Percentiles rank a stretch among this genome's conserved stretches.
Evolutionary conservation across 2,113 vertebrate species (phyloP).

Genomic region (Coracopsis vasa): DNA sequence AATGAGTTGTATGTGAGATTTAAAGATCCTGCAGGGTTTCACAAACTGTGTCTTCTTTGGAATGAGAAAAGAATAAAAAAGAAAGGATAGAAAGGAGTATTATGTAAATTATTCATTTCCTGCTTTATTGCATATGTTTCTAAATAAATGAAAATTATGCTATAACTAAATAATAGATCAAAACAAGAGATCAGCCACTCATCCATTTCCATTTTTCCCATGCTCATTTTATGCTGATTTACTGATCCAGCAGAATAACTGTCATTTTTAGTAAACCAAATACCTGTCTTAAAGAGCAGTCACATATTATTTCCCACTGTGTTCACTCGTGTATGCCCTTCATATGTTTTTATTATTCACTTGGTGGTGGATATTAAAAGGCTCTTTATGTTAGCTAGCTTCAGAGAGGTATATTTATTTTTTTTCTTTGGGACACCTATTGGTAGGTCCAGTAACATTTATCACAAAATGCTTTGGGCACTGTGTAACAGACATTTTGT

Average conservation of each 20-base stretch:
- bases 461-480: neutral
- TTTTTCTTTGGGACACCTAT: neutral
- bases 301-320: neutral
- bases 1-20: neutral
- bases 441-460: neutral
- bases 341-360: neutral
- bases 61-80: neutral
- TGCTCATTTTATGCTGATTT: conserved; percentile 22
- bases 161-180: neutral
- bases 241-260: neutral
- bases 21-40: neutral
- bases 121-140: neutral
- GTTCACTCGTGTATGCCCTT: neutral
- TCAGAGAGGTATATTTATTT: neutral
- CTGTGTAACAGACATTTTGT: neutral
- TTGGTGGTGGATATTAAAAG: neutral
- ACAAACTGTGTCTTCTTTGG: neutral
- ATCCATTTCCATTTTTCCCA: neutral
- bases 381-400: neutral
- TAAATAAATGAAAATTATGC: conserved; percentile 20
- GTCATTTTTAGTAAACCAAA: conserved; percentile 9
- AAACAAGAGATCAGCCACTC: conserved; percentile 4
- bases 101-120: neutral
- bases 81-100: neutral
- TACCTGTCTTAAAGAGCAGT: neutral